A percentile compares a stretch with the other conserved stretches of the same genome.
phyloP scores from a whole-genome alignment of 2,797 vertebrate genomes.

The Helostoma temminkii region DNA sequence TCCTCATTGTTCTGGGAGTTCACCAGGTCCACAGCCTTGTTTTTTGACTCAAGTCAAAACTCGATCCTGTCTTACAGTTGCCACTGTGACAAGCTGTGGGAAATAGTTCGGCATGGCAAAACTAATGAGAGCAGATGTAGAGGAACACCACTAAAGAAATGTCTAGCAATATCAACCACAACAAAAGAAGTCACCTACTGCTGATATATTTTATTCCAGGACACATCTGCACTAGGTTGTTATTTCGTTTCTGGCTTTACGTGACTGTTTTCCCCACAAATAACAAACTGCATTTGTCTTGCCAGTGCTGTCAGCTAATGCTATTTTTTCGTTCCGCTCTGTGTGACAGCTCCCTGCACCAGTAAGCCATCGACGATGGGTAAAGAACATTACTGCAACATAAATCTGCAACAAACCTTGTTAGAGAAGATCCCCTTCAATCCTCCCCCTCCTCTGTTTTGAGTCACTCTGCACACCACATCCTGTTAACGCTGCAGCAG shows the following conservation, averaged over 20 bases:
- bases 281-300: background rate
- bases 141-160: background rate
- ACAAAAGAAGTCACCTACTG: background rate
- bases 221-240: conserved; percentile 13
- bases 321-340: background rate
- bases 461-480: conserved; percentile 61
- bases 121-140: background rate
- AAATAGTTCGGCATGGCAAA: background rate
- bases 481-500: conserved; percentile 60
- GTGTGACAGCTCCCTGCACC: conserved; percentile 19
- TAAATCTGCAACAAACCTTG: conserved; percentile 35
- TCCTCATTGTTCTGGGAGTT: background rate
- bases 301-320: conserved; percentile 27
- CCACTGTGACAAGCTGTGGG: background rate
- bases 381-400: conserved; percentile 23
- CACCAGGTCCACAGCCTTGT: background rate
- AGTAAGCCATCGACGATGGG: background rate
- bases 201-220: background rate
- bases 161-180: background rate
- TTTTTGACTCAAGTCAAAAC: background rate
- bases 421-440: conserved; percentile 32
- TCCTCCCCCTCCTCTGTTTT: conserved; percentile 29
- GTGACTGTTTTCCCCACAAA: conserved; percentile 1
- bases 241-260: background rate
- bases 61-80: background rate